Percentiles rank a stretch among this genome's conserved stretches.
Conservation (phyloP, 2,797 vertebrate genomes). For the Bovichtus diacanthus region DNA sequence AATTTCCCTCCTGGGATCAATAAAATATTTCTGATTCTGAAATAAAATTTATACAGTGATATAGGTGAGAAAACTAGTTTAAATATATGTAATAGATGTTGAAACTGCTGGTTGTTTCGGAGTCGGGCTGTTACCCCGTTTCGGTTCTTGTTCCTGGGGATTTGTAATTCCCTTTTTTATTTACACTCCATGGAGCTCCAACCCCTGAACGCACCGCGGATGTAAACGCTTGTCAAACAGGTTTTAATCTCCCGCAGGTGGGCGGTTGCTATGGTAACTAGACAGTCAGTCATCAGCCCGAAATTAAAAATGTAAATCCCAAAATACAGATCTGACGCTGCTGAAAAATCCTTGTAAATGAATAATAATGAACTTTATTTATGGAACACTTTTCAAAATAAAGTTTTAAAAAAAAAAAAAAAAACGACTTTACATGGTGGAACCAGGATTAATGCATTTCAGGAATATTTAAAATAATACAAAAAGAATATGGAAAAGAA, state of each 20-base stretch:
- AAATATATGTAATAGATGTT: neutral
- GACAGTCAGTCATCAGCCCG: neutral
- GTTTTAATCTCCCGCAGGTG: slow-evolving; percentile 11
- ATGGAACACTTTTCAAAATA: neutral
- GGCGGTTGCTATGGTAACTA: slow-evolving; percentile 46
- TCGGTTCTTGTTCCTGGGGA: neutral
- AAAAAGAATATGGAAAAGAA: neutral
- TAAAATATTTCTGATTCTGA: no score
- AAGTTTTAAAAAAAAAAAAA: no score
- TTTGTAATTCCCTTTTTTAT: neutral
- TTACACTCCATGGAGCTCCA: neutral
- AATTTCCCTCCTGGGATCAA: no score
- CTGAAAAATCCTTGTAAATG: neutral
- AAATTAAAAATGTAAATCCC: slow-evolving; percentile 56
- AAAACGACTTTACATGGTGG: no score
- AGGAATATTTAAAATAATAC: neutral
- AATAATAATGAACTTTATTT: neutral
- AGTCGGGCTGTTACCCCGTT: no score
- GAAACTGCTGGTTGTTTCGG: neutral
- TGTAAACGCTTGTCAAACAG: slow-evolving; percentile 5
- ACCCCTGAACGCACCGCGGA: slow-evolving; percentile 39
- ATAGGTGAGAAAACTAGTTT: no score
- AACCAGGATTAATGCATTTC: no score
- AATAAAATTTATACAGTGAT: no score
- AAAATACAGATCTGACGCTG: neutral